Percentiles rank a stretch among this genome's conserved stretches.
Conservation (phyloP, 2,888 invertebrate species). For the Kryphioiulus occultus region DNA sequence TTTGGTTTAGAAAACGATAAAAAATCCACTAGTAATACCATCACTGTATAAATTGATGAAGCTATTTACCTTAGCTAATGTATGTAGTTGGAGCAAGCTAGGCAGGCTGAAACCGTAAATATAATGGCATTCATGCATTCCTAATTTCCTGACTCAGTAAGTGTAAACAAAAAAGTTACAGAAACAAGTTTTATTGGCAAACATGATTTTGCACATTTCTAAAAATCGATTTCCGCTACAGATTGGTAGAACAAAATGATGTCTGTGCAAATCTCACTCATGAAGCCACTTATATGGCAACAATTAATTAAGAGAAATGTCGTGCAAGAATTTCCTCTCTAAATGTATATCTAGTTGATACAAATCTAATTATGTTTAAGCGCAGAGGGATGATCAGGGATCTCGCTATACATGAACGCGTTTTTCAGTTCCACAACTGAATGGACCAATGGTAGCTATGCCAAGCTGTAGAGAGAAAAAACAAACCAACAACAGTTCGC, state of each 20-base stretch:
- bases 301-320: background rate
- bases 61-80: too few relatives aligned
- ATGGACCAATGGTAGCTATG: slow-evolving; percentile 24
- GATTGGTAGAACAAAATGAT: background rate
- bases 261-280: background rate
- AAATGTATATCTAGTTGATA: background rate
- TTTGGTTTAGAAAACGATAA: too few relatives aligned
- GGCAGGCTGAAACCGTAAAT: too few relatives aligned
- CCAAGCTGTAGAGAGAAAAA: slow-evolving; percentile 27
- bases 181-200: background rate
- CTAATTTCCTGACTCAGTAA: too few relatives aligned
- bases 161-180: background rate
- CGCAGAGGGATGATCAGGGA: background rate
- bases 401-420: background rate
- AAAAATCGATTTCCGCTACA: background rate
- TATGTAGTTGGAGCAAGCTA: too few relatives aligned
- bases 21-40: too few relatives aligned
- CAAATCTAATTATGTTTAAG: background rate
- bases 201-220: background rate
- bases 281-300: background rate
- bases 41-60: too few relatives aligned
- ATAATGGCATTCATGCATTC: too few relatives aligned
- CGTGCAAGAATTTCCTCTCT: background rate
- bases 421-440: slow-evolving; percentile 13
- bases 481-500: slow-evolving; percentile 43